These are phyloP conservation scores for Ylistrum balloti DNA, from an alignment of 1,140 invertebrate species.

Conservation along the genomic window DNA sequence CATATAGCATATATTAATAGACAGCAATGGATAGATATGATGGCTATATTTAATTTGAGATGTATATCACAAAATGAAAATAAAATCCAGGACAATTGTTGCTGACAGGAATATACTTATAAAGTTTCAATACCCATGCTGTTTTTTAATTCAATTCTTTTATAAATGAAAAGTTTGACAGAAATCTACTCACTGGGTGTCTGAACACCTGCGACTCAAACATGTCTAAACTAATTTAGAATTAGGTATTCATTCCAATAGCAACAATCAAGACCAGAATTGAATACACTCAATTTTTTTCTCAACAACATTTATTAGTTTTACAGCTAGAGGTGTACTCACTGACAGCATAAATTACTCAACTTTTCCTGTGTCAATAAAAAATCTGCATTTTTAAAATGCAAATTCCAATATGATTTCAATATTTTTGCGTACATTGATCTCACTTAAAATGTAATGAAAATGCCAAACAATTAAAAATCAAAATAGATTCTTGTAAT, in stretches of 20 bases:
- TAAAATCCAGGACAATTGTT: too few relatives aligned
- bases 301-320: background rate
- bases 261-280: slow-evolving; percentile 2
- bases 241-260: background rate
- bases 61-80: too few relatives aligned
- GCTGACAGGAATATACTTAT: background rate
- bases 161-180: background rate
- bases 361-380: background rate
- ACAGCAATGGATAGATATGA: too few relatives aligned
- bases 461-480: background rate
- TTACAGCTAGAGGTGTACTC: background rate
- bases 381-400: background rate
- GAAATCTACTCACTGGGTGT: background rate
- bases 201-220: background rate
- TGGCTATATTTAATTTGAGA: too few relatives aligned
- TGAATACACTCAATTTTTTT: background rate
- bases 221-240: slow-evolving; percentile 9
- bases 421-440: background rate
- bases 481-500: background rate
- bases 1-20: too few relatives aligned
- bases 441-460: background rate
- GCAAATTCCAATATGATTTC: background rate
- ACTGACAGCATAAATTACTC: background rate
- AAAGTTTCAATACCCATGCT: background rate
- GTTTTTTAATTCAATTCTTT: background rate